Evolutionary conservation across 2,888 invertebrate genomes (phyloP), one percentile per base, ranked within the genome.

Genomic region (Odontomyia ornata): DNA sequence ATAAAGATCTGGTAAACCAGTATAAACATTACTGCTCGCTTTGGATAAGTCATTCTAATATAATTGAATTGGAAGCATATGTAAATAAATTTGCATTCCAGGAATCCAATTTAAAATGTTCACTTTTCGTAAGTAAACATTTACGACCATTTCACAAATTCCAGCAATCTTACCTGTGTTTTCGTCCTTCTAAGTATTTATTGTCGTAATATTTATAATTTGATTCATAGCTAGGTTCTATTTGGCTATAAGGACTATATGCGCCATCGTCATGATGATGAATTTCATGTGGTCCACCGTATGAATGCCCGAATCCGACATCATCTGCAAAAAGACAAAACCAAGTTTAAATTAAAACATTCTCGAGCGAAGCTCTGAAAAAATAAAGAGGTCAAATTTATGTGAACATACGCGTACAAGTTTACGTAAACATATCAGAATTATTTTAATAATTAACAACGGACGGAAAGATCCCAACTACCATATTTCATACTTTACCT

Each of bases 101-200:
- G n/a, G n/a, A n/a, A n/a, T n/a, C n/a, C n/a, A n/a, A n/a, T n/a
- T n/a, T n/a, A n/a, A n/a, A n/a, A n/a, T n/a, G n/a, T n/a, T n/a
- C n/a, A n/a, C n/a, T n/a, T n/a, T n/a, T n/a, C n/a, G n/a, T n/a
- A n/a, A n/a, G n/a, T n/a, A 36, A 3, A 36, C 36, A 36, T 9
- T 36, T 3, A 36, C 3, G 3, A 9, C 36, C 3, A 52, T 52
- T n/a, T 18, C 5, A n/a, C 13, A 9, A 21, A 60, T n/a, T 0
- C 15, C 60, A 25, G 80, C 83, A 84, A 36, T 5, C 9, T 36
- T 79, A 87, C 86, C 86, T 86, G 84, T 86, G 86, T 80, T 86
- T 87, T 80, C 85, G 85, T 65, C 81, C 77, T 65, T 82, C 81
- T 75, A 76, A 80, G 79, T 82, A 82, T 81, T 84, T 86, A 81